A percentile compares a stretch with the other conserved stretches of the same genome.
Conservation (phyloP, 2,113 vertebrate species). For the Penelope pileata region DNA sequence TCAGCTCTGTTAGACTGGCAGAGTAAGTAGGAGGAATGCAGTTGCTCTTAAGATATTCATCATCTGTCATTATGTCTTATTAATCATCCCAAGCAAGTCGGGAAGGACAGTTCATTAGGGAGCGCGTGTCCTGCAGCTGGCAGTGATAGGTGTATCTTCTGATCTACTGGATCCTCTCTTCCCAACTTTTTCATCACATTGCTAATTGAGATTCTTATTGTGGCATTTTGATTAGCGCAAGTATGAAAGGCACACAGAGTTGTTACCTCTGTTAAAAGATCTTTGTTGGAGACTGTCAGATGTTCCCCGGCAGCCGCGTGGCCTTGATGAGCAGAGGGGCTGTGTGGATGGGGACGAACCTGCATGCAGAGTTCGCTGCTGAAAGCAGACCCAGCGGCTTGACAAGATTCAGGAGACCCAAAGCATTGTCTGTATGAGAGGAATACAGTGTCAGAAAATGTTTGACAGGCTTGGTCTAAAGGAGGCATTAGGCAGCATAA, state of each 20-base stretch:
- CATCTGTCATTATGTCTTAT: conserved; percentile 40
- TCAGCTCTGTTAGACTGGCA: conserved; percentile 23
- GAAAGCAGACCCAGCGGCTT: not conserved
- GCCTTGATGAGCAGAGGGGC: not conserved
- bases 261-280: not conserved
- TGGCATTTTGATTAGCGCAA: not conserved
- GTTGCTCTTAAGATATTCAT: conserved; percentile 8
- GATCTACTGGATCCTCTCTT: not conserved
- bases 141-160: not conserved
- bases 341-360: not conserved
- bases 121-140: not conserved
- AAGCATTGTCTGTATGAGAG: not conserved
- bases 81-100: conserved; percentile 20
- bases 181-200: not conserved
- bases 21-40: conserved; percentile 14
- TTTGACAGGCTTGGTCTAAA: not conserved
- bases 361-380: not conserved
- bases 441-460: not conserved
- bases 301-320: not conserved
- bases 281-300: not conserved
- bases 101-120: not conserved
- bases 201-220: not conserved
- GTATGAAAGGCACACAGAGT: fast-evolving
- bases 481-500: not conserved
- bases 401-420: not conserved